phyloP scores from a whole-genome alignment of 2,888 invertebrate species.

The Cheilosia impressa region DNA sequence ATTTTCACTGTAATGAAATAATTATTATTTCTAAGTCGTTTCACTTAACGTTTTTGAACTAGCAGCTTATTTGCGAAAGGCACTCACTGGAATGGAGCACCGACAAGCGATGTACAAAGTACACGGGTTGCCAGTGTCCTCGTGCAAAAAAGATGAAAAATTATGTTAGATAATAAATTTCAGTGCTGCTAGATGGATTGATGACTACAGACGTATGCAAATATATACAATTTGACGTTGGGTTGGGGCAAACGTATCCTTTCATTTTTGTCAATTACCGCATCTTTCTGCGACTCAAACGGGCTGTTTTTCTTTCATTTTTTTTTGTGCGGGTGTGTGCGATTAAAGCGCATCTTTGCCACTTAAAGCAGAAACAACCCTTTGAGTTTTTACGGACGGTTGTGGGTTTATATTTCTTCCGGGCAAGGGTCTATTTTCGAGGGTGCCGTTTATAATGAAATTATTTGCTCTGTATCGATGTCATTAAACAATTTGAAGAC shows the following conservation, averaged over 20 bases:
- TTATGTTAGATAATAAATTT: conserved; percentile 67
- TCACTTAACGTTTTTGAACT: conserved; percentile 73
- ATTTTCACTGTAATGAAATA: conserved; percentile 68
- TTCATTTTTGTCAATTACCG: conserved; percentile 70
- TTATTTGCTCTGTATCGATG: conserved; percentile 61
- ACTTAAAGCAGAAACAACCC: conserved; percentile 38
- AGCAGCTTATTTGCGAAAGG: conserved; percentile 69
- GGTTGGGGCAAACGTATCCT: conserved; percentile 35
- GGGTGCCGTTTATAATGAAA: conserved; percentile 56
- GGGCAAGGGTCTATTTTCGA: conserved; percentile 6
- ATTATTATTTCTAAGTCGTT: conserved; percentile 76
- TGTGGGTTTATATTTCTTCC: neutral
- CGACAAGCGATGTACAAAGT: conserved; percentile 30
- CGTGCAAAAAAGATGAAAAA: conserved; percentile 22
- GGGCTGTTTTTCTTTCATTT: neutral
- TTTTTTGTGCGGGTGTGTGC: neutral
- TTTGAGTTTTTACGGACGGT: conserved; percentile 29
- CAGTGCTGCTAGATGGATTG: conserved; percentile 48
- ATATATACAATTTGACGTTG: conserved; percentile 17
- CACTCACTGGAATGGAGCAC: conserved; percentile 55
- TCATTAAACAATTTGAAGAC: conserved; percentile 48
- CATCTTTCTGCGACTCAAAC: conserved; percentile 6
- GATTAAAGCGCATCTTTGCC: conserved; percentile 29
- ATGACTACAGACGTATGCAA: conserved; percentile 33
- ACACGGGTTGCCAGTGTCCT: conserved; percentile 10